A percentile compares a stretch with the other conserved stretches of the same genome.
Conservation (phyloP, 2,797 vertebrate genomes). For the Centroberyx gerrardi region DNA sequence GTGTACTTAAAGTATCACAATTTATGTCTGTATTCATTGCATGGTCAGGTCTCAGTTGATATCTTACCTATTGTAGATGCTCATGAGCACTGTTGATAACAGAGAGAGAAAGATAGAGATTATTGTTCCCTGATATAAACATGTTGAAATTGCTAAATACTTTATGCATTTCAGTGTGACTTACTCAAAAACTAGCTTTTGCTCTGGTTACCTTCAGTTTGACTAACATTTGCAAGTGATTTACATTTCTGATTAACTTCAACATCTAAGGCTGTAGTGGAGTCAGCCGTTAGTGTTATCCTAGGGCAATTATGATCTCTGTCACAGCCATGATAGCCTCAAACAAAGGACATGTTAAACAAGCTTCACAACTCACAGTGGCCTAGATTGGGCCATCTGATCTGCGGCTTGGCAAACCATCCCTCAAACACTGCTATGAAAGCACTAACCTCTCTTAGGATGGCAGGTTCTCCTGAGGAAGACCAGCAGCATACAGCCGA, state of each 20-base stretch:
- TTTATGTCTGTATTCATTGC: not conserved
- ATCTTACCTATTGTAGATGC: slow-evolving; percentile 85
- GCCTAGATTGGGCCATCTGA: too few species aligned
- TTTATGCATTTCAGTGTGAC: slow-evolving; percentile 16
- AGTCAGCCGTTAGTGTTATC: slow-evolving; percentile 17
- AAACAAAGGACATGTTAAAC: slow-evolving; percentile 6
- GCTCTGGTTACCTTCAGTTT: slow-evolving; percentile 24
- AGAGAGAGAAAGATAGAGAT: slow-evolving; percentile 20
- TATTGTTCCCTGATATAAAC: slow-evolving; percentile 24
- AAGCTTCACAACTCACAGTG: not conserved
- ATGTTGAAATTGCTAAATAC: not conserved
- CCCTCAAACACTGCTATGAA: not conserved
- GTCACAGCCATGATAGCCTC: not conserved
- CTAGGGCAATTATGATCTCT: not conserved
- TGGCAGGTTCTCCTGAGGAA: slow-evolving; percentile 91
- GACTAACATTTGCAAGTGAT: slow-evolving; percentile 56
- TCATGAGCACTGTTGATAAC: slow-evolving; percentile 81
- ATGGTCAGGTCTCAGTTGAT: not conserved
- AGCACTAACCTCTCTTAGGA: slow-evolving; percentile 88
- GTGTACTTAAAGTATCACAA: not conserved
- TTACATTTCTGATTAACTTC: slow-evolving; percentile 40
- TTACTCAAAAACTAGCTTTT: slow-evolving; percentile 31
- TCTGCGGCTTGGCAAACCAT: not conserved
- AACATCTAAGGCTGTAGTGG: not conserved
- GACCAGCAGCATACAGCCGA: slow-evolving; percentile 89